Percentiles rank a stretch among this genome's conserved stretches.
These are phyloP conservation scores for Drosophila anomelani DNA, from an alignment of 2,888 invertebrate species.

Conservation along the genomic window DNA sequence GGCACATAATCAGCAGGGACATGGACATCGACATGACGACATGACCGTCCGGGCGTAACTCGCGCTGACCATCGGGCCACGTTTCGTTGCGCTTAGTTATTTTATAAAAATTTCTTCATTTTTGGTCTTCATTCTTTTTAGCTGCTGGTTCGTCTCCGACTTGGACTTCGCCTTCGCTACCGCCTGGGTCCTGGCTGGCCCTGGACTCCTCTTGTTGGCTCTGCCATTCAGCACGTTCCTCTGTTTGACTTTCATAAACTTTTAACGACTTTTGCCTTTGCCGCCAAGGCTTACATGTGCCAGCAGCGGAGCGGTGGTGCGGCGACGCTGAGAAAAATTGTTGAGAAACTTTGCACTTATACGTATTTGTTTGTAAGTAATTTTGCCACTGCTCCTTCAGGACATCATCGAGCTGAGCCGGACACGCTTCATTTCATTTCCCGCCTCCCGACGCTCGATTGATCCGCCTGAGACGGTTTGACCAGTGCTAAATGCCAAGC, in stretches of 20 bases:
- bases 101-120: conserved; percentile 54
- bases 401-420: conserved; percentile 55
- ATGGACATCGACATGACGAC: conserved; percentile 22
- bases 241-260: conserved; percentile 82
- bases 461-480: conserved; percentile 42
- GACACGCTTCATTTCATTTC: conserved; percentile 79
- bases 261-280: conserved; percentile 81
- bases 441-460: conserved; percentile 58
- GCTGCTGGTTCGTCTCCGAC: conserved; percentile 32
- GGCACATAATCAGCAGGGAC: conserved; percentile 63
- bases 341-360: conserved; percentile 75
- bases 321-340: conserved; percentile 53
- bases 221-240: conserved; percentile 62
- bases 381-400: conserved; percentile 55
- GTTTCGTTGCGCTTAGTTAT: conserved; percentile 79
- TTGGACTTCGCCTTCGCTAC: not conserved
- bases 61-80: conserved; percentile 71
- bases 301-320: conserved; percentile 41
- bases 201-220: conserved; percentile 25
- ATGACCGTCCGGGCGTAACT: conserved; percentile 20
- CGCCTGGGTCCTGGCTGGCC: conserved; percentile 7
- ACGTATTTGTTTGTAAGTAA: conserved; percentile 63
- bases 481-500: conserved; percentile 45
- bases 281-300: conserved; percentile 77
- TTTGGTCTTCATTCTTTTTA: conserved; percentile 46